Base-by-base conservation (phyloP, 2,797 vertebrate genomes). In the Eupleurogrammus muticus region DNA sequence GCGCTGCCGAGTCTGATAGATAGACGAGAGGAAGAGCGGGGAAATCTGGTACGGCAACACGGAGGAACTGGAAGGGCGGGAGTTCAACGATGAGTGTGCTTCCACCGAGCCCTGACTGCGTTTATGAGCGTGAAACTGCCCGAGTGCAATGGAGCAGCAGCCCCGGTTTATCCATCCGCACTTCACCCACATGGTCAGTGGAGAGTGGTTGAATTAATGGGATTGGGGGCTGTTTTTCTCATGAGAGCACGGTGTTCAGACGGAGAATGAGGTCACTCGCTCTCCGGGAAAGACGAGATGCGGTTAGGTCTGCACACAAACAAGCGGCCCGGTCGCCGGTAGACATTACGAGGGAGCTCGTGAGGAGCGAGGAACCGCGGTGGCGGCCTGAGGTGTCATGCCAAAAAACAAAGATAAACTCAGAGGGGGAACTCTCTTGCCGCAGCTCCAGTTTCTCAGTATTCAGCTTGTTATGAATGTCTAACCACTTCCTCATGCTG, bases 401-500 rank as follows among this genome's bases (percentile, higher is more conserved):
- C 77, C 74, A 85, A 68, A 70, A 65, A 72, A 70, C 73, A 75
- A 62, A 80, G 61, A 55, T 9, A 56, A 46, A 71, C 76, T 74
- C n/a, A 77, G 65, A 80, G 68, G 71, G 79, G 63, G 48, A 62
- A 73, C 70, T 66, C 61, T 57, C 73, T 34, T 8, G 56, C 62
- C 55, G 48, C 68, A 53, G 78, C 69, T 66, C 79, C n/a, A 12
- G 77, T 78, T 77, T 90, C 81, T 83, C 78, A 75, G 80, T 54
- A 57, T 79, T 80, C 77, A 66, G 77, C 80, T 85, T 82, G 70
- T 90, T 92, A 80, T 82, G 59, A 3, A 82, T 80, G 91, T 93
- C 92, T 95, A 94, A 95, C 94, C 95, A 90, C 95, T 95, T 95
- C 95, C 95, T 92, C 66, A 86, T 86, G 75, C 57, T 90, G 89